A percentile compares a stretch with the other conserved stretches of the same genome.
Conservation (phyloP, 2,113 vertebrate species). For the Peromyscus maniculatus region DNA sequence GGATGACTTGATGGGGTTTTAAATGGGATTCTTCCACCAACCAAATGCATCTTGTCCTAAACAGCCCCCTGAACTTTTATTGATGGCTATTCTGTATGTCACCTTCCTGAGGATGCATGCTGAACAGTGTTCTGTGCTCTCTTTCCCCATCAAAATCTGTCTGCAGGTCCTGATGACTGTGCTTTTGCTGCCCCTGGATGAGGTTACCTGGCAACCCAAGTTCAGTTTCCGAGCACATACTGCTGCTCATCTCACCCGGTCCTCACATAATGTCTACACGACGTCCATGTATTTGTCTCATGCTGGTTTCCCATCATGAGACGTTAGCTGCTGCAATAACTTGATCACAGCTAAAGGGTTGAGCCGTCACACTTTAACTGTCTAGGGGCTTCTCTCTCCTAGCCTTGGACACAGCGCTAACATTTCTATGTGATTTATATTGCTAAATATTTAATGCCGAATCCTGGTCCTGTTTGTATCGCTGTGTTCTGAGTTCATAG, state of each 20-base stretch:
- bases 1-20: neutral
- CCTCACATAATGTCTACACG: neutral
- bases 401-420: neutral
- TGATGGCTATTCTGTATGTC: neutral
- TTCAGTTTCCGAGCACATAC: neutral
- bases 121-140: neutral
- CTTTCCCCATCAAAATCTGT: neutral
- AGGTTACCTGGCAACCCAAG: slow-evolving; percentile 4
- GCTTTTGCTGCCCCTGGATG: neutral
- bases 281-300: neutral
- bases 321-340: neutral
- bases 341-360: neutral
- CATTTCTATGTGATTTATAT: neutral
- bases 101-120: neutral
- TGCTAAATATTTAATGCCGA: neutral
- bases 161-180: neutral
- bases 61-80: neutral
- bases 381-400: neutral
- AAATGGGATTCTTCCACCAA: neutral
- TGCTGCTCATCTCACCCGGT: neutral
- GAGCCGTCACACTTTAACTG: neutral
- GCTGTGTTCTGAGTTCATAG: neutral
- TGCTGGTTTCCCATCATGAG: neutral
- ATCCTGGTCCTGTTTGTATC: neutral
- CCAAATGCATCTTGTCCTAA: neutral